phyloP scores from a whole-genome alignment of 2,888 invertebrate species.

The Danaus chrysippus region DNA sequence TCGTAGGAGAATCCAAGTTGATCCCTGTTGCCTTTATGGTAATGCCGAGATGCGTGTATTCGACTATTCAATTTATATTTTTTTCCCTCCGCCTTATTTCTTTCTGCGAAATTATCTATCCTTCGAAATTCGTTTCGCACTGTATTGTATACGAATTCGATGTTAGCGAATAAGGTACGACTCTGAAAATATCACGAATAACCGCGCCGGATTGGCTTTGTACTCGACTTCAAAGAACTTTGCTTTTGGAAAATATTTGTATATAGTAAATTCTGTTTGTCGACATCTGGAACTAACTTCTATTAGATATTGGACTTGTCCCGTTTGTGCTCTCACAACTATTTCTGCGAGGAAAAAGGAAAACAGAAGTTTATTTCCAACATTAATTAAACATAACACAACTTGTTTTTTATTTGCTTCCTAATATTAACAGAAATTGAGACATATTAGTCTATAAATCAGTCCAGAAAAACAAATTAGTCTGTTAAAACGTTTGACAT shows the following conservation, averaged over 20 bases:
- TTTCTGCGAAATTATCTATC: constrained; percentile 77
- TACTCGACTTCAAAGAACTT: constrained; percentile 77
- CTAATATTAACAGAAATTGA: neutral
- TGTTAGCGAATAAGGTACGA: constrained; percentile 76
- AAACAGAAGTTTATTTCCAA: neutral
- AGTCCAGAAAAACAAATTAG: constrained; percentile 62
- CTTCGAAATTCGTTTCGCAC: constrained; percentile 78
- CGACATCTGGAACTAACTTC: constrained; percentile 44
- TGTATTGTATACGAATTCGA: constrained; percentile 76
- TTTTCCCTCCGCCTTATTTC: constrained; percentile 76
- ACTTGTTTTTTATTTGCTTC: neutral
- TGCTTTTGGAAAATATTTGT: constrained; percentile 66
- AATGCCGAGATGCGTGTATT: constrained; percentile 78
- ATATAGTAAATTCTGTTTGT: constrained; percentile 56
- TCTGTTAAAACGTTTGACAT: constrained; percentile 63
- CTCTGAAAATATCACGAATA: constrained; percentile 75
- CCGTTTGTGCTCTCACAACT: constrained; percentile 23
- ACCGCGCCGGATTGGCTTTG: constrained; percentile 76
- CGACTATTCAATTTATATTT: constrained; percentile 79
- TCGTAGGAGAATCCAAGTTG: constrained; percentile 77
- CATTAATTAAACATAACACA: too few species aligned
- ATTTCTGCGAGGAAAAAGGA: neutral
- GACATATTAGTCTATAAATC: constrained; percentile 43
- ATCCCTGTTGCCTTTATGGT: constrained; percentile 79
- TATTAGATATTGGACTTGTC: constrained; percentile 41